A percentile compares a stretch with the other conserved stretches of the same genome.
Conservation (phyloP, 2,797 vertebrate species). For the Aulostomus chinensis region DNA sequence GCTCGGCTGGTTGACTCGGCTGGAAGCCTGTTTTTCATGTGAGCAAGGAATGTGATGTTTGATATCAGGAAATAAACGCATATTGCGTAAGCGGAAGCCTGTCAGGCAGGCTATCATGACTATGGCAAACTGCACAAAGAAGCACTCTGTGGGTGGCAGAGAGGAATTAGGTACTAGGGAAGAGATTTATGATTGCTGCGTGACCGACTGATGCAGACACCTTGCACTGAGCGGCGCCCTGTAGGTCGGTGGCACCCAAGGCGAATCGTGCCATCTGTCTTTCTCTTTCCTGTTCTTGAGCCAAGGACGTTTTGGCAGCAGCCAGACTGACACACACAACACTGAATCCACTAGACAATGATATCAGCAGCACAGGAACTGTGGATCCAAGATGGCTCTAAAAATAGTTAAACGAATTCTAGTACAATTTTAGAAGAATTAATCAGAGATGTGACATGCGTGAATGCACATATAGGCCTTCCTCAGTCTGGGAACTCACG, state of each 20-base stretch:
- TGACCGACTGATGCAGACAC: slow-evolving; percentile 38
- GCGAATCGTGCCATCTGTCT: slow-evolving; percentile 52
- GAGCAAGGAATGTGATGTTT: slow-evolving; percentile 29
- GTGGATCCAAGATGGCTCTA: slow-evolving; percentile 8
- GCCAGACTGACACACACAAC: slow-evolving; percentile 28
- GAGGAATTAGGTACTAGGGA: slow-evolving; percentile 23
- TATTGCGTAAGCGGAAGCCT: slow-evolving; percentile 44
- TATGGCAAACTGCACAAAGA: slow-evolving; percentile 3
- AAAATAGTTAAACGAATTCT: slow-evolving; percentile 20
- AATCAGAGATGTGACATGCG: neutral
- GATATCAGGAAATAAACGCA: slow-evolving; percentile 43
- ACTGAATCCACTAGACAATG: slow-evolving; percentile 26
- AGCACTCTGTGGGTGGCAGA: slow-evolving; percentile 31
- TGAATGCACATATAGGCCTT: neutral
- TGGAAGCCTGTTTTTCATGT: slow-evolving; percentile 25
- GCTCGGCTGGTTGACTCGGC: slow-evolving; percentile 11
- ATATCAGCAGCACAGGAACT: slow-evolving; percentile 28
- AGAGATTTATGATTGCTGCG: slow-evolving; percentile 13
- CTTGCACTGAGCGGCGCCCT: slow-evolving; percentile 23
- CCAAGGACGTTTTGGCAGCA: slow-evolving; percentile 48
- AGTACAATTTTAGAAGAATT: neutral
- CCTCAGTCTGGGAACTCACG: neutral
- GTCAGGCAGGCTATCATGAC: slow-evolving; percentile 29
- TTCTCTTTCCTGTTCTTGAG: slow-evolving; percentile 58
- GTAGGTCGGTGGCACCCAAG: slow-evolving; percentile 17